phyloP scores from a whole-genome alignment of 2,888 invertebrate genomes.

The Thymelicus sylvestris region DNA sequence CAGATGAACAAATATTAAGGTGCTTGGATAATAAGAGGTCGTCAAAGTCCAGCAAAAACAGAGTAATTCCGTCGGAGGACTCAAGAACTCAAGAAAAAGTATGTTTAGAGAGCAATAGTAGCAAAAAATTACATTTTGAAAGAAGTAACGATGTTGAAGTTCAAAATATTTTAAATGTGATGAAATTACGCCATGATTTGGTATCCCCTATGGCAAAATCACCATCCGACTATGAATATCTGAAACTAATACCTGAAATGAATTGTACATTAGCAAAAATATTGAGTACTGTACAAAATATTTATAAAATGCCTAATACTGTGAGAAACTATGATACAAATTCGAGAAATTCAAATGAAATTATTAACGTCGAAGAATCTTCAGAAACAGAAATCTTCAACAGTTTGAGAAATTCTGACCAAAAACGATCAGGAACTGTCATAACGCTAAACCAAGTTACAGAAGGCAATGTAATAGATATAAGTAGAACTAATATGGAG shows the following conservation, averaged over 20 bases:
- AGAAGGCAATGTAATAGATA: not conserved
- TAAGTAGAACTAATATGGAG: not conserved
- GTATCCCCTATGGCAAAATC: slow-evolving; percentile 67
- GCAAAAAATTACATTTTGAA: slow-evolving; percentile 49
- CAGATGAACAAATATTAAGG: too few species aligned
- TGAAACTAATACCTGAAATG: slow-evolving; percentile 2
- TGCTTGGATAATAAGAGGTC: not conserved
- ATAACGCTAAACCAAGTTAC: too few species aligned
- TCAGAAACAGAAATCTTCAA: not conserved
- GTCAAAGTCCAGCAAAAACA: not conserved
- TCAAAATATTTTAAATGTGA: slow-evolving; percentile 62
- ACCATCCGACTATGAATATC: slow-evolving; percentile 48
- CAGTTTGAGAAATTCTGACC: too few species aligned
- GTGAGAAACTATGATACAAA: not conserved
- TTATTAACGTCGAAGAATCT: not conserved
- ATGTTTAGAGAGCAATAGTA: slow-evolving; percentile 60
- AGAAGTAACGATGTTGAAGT: slow-evolving; percentile 60
- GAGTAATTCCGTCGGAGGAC: not conserved
- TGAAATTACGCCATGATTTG: slow-evolving; percentile 55
- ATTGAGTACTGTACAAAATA: not conserved
- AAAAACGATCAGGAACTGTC: too few species aligned
- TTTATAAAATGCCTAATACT: not conserved
- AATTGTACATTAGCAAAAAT: not conserved
- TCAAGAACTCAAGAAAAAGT: slow-evolving; percentile 46
- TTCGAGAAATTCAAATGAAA: not conserved